phyloP scores from a whole-genome alignment of 1,140 invertebrate species.

The Plectus sambesii region DNA sequence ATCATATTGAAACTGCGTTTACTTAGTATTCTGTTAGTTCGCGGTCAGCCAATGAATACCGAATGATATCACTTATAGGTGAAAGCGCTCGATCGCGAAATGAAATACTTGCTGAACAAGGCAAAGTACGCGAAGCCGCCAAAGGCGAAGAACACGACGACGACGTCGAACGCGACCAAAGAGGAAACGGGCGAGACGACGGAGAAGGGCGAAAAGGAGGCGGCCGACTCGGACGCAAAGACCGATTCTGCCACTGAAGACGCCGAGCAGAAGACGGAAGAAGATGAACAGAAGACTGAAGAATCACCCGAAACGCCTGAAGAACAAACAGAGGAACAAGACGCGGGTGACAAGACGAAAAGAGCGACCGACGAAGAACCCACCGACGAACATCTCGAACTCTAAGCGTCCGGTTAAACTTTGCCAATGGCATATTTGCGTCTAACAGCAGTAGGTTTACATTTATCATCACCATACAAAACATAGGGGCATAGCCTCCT shows the following conservation, averaged over 20 bases:
- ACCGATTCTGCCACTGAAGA: conserved; percentile 6
- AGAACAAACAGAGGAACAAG: too few species aligned
- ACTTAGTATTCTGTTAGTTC: too few species aligned
- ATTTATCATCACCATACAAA: too few species aligned
- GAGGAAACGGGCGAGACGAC: conserved; percentile 15
- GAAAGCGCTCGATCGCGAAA: conserved; percentile 23
- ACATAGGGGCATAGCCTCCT: too few species aligned
- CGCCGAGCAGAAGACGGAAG: conserved; percentile 7
- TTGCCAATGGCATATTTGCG: background rate
- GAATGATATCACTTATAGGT: conserved; percentile 12
- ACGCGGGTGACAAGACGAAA: too few species aligned
- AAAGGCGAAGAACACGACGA: conserved; percentile 33
- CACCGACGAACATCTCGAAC: background rate
- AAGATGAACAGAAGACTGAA: conserved; percentile 5
- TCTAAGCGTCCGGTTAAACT: background rate
- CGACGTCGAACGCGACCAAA: conserved; percentile 31
- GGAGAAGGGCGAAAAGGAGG: conserved; percentile 13
- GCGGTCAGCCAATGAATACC: too few species aligned
- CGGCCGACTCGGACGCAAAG: conserved; percentile 7
- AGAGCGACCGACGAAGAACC: too few species aligned
- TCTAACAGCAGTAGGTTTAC: too few species aligned
- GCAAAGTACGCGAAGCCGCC: conserved; percentile 22
- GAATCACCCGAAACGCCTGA: conserved; percentile 1
- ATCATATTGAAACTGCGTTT: too few species aligned
- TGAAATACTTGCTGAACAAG: conserved; percentile 24